Percentiles rank a stretch among this genome's conserved stretches.
Conservation (phyloP, 2,888 invertebrate species). For the Idaea straminata region DNA sequence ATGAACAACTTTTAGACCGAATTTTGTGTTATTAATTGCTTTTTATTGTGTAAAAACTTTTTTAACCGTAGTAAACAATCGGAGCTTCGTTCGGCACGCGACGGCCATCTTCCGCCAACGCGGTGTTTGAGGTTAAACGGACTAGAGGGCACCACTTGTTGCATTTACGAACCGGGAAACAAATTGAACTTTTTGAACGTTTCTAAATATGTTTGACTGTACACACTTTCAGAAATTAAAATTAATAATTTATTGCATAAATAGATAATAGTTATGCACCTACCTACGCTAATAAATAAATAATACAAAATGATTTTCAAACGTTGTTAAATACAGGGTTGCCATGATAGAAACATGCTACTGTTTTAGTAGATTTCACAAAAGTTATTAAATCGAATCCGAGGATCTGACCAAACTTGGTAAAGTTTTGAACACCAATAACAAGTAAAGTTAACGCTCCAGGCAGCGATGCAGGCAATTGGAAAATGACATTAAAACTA, state of each 20-base stretch:
- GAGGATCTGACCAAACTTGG: conserved; percentile 6
- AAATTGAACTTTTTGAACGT: not conserved
- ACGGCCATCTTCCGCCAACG: conserved; percentile 78
- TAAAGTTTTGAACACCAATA: conserved; percentile 27
- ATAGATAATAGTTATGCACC: not conserved
- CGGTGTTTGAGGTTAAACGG: conserved; percentile 57
- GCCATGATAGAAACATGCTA: conserved; percentile 9
- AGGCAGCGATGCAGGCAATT: conserved; percentile 42
- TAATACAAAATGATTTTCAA: not conserved
- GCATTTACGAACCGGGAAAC: not conserved
- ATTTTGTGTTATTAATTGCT: conserved; percentile 44
- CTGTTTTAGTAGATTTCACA: conserved; percentile 8
- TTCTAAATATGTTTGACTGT: not conserved
- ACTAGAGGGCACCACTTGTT: conserved; percentile 54
- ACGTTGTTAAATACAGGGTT: not conserved
- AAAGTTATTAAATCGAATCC: not conserved
- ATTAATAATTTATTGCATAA: conserved; percentile 4
- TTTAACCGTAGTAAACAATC: conserved; percentile 68
- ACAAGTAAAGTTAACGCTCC: conserved; percentile 34
- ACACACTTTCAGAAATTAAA: not conserved
- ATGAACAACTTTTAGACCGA: conserved; percentile 44
- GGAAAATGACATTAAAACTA: conserved; percentile 58
- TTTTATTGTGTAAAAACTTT: conserved; percentile 62
- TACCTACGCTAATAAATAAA: conserved; percentile 1
- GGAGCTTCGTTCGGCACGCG: conserved; percentile 73